Evolutionary conservation across 2,113 vertebrate genomes (phyloP).

Genomic region (Halichoerus grypus): DNA sequence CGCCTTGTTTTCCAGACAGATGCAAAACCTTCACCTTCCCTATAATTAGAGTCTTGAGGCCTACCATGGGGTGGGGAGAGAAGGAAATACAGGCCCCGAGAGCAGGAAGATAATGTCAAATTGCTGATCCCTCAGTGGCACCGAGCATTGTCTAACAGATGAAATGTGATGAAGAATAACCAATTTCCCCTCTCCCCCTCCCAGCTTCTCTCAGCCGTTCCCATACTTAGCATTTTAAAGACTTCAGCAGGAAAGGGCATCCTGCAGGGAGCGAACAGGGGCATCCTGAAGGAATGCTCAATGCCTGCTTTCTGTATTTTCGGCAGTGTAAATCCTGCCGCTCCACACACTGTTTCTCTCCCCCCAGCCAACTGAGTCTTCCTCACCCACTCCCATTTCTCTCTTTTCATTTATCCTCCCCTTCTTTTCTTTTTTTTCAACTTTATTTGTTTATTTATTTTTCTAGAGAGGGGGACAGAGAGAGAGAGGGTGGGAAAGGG

Average conservation of each 20-base stretch:
- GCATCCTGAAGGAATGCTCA: background rate
- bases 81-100: constrained; percentile 41
- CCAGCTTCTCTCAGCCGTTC: constrained; percentile 14
- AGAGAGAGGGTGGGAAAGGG: background rate
- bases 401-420: background rate
- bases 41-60: constrained; percentile 71
- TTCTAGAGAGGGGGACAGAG: background rate
- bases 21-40: constrained; percentile 60
- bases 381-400: background rate
- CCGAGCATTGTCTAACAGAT: constrained; percentile 66
- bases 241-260: constrained; percentile 31
- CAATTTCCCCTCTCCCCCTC: background rate
- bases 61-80: background rate
- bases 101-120: constrained; percentile 66
- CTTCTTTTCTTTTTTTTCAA: background rate
- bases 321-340: background rate
- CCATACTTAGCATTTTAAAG: constrained; percentile 47
- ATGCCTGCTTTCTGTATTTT: background rate
- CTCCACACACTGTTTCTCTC: background rate
- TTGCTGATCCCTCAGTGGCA: constrained; percentile 40
- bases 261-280: background rate
- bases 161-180: constrained; percentile 32
- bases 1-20: constrained; percentile 74
- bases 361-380: background rate
- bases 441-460: background rate